These are phyloP conservation scores for Trinectes maculatus DNA, from an alignment of 2,113 vertebrate species.

Conservation along the genomic window DNA sequence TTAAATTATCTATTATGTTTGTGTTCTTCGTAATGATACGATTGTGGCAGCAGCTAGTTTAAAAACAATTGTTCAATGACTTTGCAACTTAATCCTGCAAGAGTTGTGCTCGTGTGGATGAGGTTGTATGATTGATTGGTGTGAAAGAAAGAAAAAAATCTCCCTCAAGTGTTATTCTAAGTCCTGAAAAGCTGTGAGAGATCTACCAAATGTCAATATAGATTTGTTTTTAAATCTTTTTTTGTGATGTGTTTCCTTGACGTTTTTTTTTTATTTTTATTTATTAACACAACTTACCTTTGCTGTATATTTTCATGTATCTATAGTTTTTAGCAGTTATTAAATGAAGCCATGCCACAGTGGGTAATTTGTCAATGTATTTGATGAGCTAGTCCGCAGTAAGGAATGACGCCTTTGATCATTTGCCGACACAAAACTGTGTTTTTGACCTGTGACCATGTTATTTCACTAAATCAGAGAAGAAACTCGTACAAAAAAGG, in stretches of 20 bases:
- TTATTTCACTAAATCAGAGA: slow-evolving; percentile 69
- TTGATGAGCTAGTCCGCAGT: slow-evolving; percentile 47
- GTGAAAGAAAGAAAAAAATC: slow-evolving; percentile 23
- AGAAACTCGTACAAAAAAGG: slow-evolving; percentile 83
- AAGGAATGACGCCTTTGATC: slow-evolving; percentile 16
- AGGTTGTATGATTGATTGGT: slow-evolving; percentile 38
- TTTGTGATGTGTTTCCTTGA: slow-evolving; percentile 61
- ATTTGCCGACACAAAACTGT: slow-evolving; percentile 46
- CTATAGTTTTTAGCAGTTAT: slow-evolving; percentile 30
- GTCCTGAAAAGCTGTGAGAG: slow-evolving; percentile 79
- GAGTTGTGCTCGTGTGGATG: slow-evolving; percentile 39
- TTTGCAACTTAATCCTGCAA: slow-evolving; percentile 39
- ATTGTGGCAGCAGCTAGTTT: slow-evolving; percentile 55
- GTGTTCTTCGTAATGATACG: slow-evolving; percentile 46
- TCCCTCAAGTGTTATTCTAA: slow-evolving; percentile 72
- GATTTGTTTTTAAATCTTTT: slow-evolving; percentile 67
- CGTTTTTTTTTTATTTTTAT: slow-evolving; percentile 47
- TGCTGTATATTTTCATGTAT: slow-evolving; percentile 25
- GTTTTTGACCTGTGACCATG: slow-evolving; percentile 57
- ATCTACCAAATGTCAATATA: slow-evolving; percentile 76
- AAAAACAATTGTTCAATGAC: slow-evolving; percentile 35
- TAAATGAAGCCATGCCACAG: slow-evolving; percentile 53
- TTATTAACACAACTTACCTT: slow-evolving; percentile 27
- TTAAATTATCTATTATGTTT: slow-evolving; percentile 24
- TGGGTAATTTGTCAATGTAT: slow-evolving; percentile 51